phyloP scores from a whole-genome alignment of 2,888 invertebrate species.

The Orchestes rusci region DNA sequence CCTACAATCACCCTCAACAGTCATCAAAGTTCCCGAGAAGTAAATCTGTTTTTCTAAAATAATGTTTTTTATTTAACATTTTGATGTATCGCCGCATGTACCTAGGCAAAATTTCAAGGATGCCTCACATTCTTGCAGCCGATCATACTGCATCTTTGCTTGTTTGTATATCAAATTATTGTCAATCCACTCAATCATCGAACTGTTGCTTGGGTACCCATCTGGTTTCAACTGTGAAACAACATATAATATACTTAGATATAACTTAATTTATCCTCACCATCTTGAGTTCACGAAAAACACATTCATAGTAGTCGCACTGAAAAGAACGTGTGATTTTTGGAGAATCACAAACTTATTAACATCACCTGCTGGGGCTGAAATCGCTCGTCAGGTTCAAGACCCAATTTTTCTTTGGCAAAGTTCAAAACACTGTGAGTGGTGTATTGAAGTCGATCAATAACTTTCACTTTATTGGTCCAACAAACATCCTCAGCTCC shows the following conservation, averaged over 20 bases:
- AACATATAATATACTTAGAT: neutral
- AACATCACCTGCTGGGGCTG: constrained; percentile 34
- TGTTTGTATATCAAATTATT: constrained; percentile 32
- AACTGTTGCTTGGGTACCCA: constrained; percentile 31
- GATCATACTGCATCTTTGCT: constrained; percentile 28
- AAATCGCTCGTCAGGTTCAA: constrained; percentile 28
- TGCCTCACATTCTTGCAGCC: constrained; percentile 28
- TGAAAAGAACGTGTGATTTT: constrained; percentile 1
- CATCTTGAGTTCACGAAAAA: constrained; percentile 29
- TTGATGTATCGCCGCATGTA: constrained; percentile 6
- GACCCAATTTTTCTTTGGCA: constrained; percentile 34
- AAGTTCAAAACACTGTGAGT: constrained; percentile 36
- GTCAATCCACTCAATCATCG: constrained; percentile 34
- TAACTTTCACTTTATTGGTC: constrained; percentile 32
- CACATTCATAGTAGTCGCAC: constrained; percentile 31
- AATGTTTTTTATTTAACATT: neutral
- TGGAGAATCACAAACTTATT: constrained; percentile 5
- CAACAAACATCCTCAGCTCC: constrained; percentile 34
- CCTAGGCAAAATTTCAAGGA: constrained; percentile 28
- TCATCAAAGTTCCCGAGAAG: too few relatives aligned
- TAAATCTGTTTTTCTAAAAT: neutral
- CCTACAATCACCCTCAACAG: too few relatives aligned
- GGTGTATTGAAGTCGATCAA: constrained; percentile 33
- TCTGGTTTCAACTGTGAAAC: constrained; percentile 32
- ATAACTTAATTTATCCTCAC: constrained; percentile 31